A percentile compares a stretch with the other conserved stretches of the same genome.
Conservation (phyloP, 2,113 vertebrate genomes). For the Aegotheles bennettii region DNA sequence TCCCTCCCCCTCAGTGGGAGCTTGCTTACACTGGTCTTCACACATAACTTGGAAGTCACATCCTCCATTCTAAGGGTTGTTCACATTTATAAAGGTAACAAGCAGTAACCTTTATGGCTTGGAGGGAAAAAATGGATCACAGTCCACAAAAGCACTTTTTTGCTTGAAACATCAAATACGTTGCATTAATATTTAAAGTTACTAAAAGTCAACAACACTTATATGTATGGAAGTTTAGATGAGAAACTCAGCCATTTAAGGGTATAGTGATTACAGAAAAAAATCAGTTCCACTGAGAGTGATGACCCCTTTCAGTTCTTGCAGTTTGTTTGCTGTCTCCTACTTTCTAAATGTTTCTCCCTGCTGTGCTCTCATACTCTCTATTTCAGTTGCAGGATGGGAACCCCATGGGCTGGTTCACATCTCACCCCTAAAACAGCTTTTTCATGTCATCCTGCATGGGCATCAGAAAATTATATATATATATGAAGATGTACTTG, state of each 20-base stretch:
- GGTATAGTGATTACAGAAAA: background rate
- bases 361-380: background rate
- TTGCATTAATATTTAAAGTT: background rate
- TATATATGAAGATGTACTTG: background rate
- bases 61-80: background rate
- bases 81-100: background rate
- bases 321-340: background rate
- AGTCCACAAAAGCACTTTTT: background rate
- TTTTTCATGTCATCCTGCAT: background rate
- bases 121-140: background rate
- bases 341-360: background rate
- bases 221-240: background rate
- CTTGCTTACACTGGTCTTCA: background rate
- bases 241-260: background rate
- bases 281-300: background rate
- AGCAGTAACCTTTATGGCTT: background rate
- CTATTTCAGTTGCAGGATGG: background rate
- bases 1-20: background rate
- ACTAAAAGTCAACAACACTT: background rate
- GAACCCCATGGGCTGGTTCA: background rate
- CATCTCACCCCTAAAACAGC: background rate
- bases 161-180: background rate
- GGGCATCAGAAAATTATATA: background rate
- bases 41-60: background rate
- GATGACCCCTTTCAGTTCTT: background rate